phyloP scores from a whole-genome alignment of 2,113 vertebrate genomes.

The Laterallus jamaicensis region DNA sequence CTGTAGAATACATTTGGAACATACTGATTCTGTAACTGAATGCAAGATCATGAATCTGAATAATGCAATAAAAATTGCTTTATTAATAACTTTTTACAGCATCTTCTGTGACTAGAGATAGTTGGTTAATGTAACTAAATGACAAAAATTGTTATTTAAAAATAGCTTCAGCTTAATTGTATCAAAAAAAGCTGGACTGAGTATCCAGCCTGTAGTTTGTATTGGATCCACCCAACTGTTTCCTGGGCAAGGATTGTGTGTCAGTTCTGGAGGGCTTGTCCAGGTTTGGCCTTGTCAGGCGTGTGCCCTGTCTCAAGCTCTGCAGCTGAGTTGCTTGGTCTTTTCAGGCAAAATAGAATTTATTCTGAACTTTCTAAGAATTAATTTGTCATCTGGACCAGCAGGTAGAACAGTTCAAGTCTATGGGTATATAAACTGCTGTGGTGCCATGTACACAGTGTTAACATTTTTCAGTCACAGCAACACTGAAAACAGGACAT shows the following conservation, averaged over 20 bases:
- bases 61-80: background rate
- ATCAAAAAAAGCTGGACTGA: fast-evolving
- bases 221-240: background rate
- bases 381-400: background rate
- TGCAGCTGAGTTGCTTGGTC: background rate
- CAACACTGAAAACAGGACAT: background rate
- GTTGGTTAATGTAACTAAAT: background rate
- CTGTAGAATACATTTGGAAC: background rate
- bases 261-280: background rate
- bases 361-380: background rate
- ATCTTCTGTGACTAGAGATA: background rate
- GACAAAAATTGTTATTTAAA: background rate
- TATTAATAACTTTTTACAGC: background rate
- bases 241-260: fast-evolving
- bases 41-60: background rate
- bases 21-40: background rate
- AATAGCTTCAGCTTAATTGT: background rate
- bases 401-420: background rate
- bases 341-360: background rate
- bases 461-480: background rate
- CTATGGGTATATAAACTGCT: background rate
- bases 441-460: background rate
- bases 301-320: background rate
- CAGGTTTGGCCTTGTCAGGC: background rate
- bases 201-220: background rate